phyloP scores from a whole-genome alignment of 1,140 invertebrate genomes.

The Heliothis virescens region DNA sequence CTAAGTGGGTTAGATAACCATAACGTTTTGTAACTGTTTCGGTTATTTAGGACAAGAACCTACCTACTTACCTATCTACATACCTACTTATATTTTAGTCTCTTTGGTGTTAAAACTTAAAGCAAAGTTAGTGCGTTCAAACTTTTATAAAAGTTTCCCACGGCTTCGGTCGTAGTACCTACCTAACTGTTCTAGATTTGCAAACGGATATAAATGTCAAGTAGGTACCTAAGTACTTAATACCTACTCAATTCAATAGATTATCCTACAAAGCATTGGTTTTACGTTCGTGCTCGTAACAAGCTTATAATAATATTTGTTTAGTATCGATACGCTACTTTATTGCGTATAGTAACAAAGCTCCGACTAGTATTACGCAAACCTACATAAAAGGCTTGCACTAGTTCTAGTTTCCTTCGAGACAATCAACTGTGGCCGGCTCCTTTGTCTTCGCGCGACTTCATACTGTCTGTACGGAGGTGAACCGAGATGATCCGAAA shows the following conservation, averaged over 20 bases:
- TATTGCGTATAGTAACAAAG: conserved; percentile 19
- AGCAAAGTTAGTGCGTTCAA: conserved; percentile 4
- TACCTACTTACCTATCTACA: background rate
- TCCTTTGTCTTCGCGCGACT: conserved; percentile 36
- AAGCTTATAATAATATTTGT: background rate
- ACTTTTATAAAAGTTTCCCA: conserved; percentile 12
- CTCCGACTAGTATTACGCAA: conserved; percentile 18
- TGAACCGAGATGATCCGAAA: conserved; percentile 37
- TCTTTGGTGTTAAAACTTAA: conserved; percentile 3
- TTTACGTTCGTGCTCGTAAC: background rate
- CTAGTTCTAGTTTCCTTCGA: conserved; percentile 30
- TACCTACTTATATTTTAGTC: background rate
- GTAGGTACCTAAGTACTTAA: too few relatives aligned
- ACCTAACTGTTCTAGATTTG: too few relatives aligned
- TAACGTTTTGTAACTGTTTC: conserved; percentile 24
- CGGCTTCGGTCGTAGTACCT: background rate
- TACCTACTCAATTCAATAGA: background rate
- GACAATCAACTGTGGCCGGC: background rate
- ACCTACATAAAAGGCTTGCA: conserved; percentile 29
- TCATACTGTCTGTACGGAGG: conserved; percentile 20
- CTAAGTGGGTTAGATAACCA: conserved; percentile 38
- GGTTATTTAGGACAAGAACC: conserved; percentile 3
- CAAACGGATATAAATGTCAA: conserved; percentile 1
- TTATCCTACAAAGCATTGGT: background rate
- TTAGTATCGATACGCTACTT: background rate